Evolutionary conservation across 2,888 invertebrate genomes (phyloP), one percentile per base, ranked within the genome.

Genomic region (Electrophaes corylata): DNA sequence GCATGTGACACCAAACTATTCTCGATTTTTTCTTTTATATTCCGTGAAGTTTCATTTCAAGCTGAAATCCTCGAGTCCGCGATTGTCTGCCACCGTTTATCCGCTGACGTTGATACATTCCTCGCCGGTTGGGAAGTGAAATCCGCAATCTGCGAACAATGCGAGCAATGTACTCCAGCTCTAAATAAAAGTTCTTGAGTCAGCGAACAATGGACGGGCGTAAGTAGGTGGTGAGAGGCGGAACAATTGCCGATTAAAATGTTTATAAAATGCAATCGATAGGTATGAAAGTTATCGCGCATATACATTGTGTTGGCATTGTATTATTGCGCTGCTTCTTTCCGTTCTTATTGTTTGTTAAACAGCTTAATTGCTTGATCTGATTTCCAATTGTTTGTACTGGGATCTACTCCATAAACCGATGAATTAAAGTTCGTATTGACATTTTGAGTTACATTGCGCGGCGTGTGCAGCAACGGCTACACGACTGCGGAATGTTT

Each of bases 231-330:
- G 78, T 72, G 75, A 76, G 76, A 78, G 75, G 74, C 80, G 79
- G 81, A 88, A 90, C 90, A 90, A 91, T 90, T 81, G 81, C 60
- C 80, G 81, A 86, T 86, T 86, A 86, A 86, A 84, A 81, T 88
- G 89, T 88, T 89, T 88, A 86, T 86, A 81, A 86, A 86, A 80
- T 76, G 78, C 70, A 67, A 70, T 75, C 81, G 83, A 84, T 85
- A 82, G 73, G 77, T 70, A 64, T 64, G 75, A 69, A 65, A 73
- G 79, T 81, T 81, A 84, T 82, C 83, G 80, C 65, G 55, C 61
- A 60, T 6, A n/a, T n/a, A 37, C 65, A 64, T 70, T 73, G 71
- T 67, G 57, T 66, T 67, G 53, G 63, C 63, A 51, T 70, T 63
- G 63, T 62, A 58, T 70, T 62, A 57, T 23, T 48, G 46, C 44